Evolutionary conservation across 2,113 vertebrate species (phyloP).

Genomic region (Ia io): DNA sequence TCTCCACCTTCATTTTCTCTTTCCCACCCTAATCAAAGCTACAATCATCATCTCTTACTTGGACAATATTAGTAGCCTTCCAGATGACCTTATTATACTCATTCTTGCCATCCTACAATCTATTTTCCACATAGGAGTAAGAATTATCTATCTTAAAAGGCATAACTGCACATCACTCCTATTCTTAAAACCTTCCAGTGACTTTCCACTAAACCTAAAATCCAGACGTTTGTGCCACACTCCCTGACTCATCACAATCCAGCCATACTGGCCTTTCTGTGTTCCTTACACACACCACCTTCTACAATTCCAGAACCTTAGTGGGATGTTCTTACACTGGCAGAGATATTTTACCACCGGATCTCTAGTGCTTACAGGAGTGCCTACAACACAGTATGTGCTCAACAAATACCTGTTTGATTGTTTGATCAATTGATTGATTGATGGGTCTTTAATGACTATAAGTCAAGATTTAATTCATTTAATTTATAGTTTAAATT

Average conservation of each 20-base stretch:
- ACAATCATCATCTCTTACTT: background rate
- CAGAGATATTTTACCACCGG: background rate
- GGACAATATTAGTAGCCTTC: background rate
- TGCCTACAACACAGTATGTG: background rate
- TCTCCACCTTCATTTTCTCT: background rate
- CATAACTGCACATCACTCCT: background rate
- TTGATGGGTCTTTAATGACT: background rate
- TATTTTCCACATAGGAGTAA: background rate
- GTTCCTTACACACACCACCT: background rate
- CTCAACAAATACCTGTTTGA: background rate
- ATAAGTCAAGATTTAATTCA: background rate
- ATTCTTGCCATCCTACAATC: background rate
- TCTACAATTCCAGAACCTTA: background rate
- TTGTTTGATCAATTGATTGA: background rate
- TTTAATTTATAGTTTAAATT: constrained; percentile 19
- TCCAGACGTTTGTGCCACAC: background rate
- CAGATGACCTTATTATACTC: background rate
- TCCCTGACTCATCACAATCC: background rate
- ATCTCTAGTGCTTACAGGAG: background rate
- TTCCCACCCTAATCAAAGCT: background rate
- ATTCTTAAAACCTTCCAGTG: background rate
- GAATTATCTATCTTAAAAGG: background rate
- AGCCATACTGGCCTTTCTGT: background rate
- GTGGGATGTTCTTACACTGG: background rate
- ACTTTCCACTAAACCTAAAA: background rate